phyloP scores from a whole-genome alignment of 2,797 vertebrate species.

The Squalus acanthias region DNA sequence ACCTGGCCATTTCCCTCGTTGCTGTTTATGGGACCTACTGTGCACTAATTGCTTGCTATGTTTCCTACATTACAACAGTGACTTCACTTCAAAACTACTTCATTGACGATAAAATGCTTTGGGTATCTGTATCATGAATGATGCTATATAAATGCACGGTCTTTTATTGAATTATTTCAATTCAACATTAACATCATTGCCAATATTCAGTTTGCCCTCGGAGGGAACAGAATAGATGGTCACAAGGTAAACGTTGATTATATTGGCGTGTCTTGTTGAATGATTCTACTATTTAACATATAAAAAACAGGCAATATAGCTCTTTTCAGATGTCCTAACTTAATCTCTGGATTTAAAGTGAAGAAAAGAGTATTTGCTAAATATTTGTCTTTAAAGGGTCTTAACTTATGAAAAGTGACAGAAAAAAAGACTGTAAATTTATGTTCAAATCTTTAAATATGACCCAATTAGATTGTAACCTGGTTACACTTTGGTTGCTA shows the following conservation, averaged over 20 bases:
- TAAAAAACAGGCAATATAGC: background rate
- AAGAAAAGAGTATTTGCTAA: background rate
- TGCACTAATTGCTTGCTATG: background rate
- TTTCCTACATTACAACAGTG: background rate
- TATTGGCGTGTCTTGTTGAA: background rate
- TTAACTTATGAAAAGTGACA: background rate
- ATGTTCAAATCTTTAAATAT: background rate
- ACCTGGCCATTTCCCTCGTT: background rate
- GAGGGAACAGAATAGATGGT: background rate
- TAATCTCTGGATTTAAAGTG: background rate
- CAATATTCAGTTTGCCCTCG: background rate
- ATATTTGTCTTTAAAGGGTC: no score
- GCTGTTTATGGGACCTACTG: background rate
- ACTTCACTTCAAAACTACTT: background rate
- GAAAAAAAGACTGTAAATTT: background rate
- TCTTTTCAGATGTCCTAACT: background rate
- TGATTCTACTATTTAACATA: background rate
- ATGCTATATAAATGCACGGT: background rate
- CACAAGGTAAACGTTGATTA: background rate
- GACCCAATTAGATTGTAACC: background rate
- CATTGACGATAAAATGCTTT: background rate
- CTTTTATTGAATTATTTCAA: background rate
- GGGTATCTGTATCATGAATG: background rate
- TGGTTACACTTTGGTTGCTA: background rate
- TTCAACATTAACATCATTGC: background rate